Percentiles rank a stretch among this genome's conserved stretches.
Conservation (phyloP, 2,797 vertebrate species). For the Acanthurus leucopareius region DNA sequence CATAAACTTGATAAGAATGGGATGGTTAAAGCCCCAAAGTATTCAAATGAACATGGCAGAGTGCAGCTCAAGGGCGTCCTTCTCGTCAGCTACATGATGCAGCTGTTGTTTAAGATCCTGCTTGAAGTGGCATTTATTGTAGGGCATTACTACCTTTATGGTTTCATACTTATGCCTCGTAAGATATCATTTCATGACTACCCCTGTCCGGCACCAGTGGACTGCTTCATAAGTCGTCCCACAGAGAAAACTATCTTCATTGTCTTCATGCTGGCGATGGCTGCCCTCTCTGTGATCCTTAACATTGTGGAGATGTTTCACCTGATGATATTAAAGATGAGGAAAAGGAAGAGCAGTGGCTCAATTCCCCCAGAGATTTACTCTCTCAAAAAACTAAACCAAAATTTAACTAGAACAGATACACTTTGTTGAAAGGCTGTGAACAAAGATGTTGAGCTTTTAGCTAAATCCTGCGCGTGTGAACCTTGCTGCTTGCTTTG, state of each 20-base stretch:
- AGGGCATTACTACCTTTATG: conserved; percentile 92
- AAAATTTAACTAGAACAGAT: neutral
- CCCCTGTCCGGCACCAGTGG: conserved; percentile 87
- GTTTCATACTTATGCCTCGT: conserved; percentile 85
- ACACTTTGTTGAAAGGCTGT: conserved; percentile 28
- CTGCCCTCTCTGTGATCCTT: conserved; percentile 88
- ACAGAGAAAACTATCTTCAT: conserved; percentile 95
- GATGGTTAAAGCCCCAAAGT: conserved; percentile 79
- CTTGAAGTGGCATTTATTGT: conserved; percentile 92
- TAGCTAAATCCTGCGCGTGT: neutral
- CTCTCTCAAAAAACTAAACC: neutral
- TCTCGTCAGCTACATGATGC: conserved; percentile 89
- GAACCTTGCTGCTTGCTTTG: too few species aligned
- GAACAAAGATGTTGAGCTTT: neutral
- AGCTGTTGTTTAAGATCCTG: conserved; percentile 89
- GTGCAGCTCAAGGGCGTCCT: conserved; percentile 90
- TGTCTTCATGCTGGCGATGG: conserved; percentile 91
- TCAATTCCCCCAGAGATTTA: neutral
- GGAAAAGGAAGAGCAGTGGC: conserved; percentile 11
- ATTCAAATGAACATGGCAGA: conserved; percentile 81
- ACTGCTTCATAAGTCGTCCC: conserved; percentile 93
- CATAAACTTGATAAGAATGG: conserved; percentile 70
- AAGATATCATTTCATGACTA: conserved; percentile 85
- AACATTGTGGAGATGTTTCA: conserved; percentile 91
- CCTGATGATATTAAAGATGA: conserved; percentile 77